phyloP scores from a whole-genome alignment of 2,888 invertebrate species.

The Stegana nigrithorax region DNA sequence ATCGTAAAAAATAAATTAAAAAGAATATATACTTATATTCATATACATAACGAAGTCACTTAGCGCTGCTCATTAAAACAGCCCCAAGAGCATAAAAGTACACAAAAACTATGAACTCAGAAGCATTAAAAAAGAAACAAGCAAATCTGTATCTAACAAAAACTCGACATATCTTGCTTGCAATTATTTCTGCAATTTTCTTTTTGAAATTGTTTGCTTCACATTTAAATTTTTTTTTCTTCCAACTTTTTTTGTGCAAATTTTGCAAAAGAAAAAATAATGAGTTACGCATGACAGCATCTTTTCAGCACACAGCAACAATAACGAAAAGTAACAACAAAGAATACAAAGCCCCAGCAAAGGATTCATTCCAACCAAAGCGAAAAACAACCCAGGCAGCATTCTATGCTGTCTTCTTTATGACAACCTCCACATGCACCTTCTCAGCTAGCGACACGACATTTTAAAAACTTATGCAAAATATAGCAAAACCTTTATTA shows the following conservation, averaged over 20 bases:
- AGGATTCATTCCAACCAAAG: conserved; percentile 52
- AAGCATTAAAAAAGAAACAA: neutral
- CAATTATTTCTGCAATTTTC: conserved; percentile 24
- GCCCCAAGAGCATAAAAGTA: too few species aligned
- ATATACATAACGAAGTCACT: too few species aligned
- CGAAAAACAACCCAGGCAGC: neutral
- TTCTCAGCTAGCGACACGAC: too few species aligned
- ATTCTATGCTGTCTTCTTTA: neutral
- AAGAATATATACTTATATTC: too few species aligned
- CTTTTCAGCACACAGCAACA: conserved; percentile 51
- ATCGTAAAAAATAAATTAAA: conserved; percentile 5
- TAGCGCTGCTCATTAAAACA: neutral
- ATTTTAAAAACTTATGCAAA: too few species aligned
- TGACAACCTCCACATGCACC: too few species aligned
- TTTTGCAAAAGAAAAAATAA: conserved; percentile 55
- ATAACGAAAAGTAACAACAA: conserved; percentile 3
- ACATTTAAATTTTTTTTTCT: too few species aligned
- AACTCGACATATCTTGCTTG: neutral
- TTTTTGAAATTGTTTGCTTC: too few species aligned
- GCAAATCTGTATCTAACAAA: neutral
- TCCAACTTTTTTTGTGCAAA: neutral
- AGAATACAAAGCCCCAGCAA: conserved; percentile 26
- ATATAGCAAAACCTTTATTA: too few species aligned
- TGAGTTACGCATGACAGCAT: conserved; percentile 68
- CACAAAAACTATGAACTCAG: too few species aligned